Conservation (phyloP, 2,113 vertebrate genomes). For the Anthoscopus minutus region DNA sequence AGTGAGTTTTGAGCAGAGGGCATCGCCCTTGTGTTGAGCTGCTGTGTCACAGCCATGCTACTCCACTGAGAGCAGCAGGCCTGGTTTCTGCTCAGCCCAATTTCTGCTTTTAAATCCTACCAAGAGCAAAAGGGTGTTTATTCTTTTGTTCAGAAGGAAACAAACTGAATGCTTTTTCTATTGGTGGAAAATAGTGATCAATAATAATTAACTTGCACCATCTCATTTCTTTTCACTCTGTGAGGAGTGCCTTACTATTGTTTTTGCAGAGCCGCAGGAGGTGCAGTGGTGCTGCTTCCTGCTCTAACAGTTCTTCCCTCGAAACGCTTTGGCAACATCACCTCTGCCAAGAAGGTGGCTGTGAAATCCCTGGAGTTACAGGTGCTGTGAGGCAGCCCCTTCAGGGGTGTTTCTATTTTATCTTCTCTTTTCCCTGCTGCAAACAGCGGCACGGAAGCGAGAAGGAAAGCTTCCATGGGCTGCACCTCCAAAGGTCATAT, state of each 20-base stretch:
- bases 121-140: background rate
- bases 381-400: background rate
- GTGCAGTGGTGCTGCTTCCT: background rate
- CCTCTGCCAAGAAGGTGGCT: background rate
- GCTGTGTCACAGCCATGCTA: fast-evolving
- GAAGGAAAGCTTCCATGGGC: background rate
- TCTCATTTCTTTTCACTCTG: background rate
- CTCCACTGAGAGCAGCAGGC: fast-evolving
- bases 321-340: background rate
- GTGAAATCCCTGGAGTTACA: background rate
- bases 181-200: background rate
- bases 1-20: background rate
- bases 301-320: background rate
- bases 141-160: background rate
- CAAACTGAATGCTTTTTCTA: background rate
- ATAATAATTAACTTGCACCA: background rate
- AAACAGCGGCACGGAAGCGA: background rate
- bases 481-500: constrained; percentile 65
- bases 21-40: background rate
- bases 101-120: background rate
- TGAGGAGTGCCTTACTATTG: background rate
- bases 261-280: background rate
- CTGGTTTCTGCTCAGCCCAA: background rate
- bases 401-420: background rate
- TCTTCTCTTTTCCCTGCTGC: background rate